phyloP scores from a whole-genome alignment of 2,113 vertebrate genomes.

The Halcyon senegalensis region DNA sequence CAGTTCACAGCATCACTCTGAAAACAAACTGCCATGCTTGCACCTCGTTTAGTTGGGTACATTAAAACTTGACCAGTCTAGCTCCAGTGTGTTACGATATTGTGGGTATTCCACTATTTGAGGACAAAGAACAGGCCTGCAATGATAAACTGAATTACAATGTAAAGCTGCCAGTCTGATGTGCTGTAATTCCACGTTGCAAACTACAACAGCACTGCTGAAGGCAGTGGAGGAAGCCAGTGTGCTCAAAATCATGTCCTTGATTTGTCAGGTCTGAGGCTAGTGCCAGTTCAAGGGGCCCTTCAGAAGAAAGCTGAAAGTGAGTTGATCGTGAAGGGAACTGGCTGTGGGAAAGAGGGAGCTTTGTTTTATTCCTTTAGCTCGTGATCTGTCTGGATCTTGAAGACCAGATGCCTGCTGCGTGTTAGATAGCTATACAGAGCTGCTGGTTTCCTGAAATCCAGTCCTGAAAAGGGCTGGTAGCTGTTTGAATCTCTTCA shows the following conservation, averaged over 20 bases:
- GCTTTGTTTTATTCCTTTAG: not conserved
- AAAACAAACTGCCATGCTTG: not conserved
- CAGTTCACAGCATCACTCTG: not conserved
- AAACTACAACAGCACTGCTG: not conserved
- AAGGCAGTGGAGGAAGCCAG: not conserved
- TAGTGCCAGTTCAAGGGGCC: not conserved
- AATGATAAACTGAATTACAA: not conserved
- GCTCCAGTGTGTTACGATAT: not conserved
- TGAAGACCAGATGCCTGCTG: not conserved
- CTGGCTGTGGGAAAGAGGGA: not conserved
- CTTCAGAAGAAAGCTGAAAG: not conserved
- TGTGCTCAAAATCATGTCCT: not conserved
- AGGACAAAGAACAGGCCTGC: not conserved
- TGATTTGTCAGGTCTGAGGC: not conserved
- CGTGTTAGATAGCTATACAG: not conserved
- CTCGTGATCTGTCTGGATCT: not conserved
- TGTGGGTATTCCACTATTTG: not conserved
- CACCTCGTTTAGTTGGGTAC: not conserved
- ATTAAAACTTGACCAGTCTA: not conserved
- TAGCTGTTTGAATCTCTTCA: conserved; percentile 8
- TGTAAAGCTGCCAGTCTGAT: not conserved
- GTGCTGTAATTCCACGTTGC: not conserved
- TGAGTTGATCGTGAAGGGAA: not conserved
- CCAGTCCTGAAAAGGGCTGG: not conserved
- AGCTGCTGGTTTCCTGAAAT: not conserved